Base-by-base conservation (phyloP, 64 coral and sea anemone genomes). In the Porites australiensis region DNA sequence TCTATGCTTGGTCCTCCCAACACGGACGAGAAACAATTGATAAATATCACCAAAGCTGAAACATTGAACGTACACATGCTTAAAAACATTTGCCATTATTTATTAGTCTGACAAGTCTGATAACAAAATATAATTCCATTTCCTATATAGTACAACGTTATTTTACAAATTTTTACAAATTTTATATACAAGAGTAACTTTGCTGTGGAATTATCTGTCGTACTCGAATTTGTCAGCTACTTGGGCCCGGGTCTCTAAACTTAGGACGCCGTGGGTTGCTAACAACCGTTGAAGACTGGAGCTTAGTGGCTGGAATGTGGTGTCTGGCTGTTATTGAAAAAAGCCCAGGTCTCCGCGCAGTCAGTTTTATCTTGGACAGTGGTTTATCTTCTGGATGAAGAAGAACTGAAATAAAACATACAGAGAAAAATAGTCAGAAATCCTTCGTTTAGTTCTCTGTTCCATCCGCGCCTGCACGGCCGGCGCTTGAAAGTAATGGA, bases 351-450 rank as follows among this genome's bases (percentile, higher is more conserved):
- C 91, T 83, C 60, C 92, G 57, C 68, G 82, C 13, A 50, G 21
- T 82, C 19, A 93, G 68, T 63, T 91, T 89, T 8, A 93, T 91
- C 45, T 70, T 67, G 13, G 95, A 37, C 7, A 87, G 46, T 2
- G 92, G 88, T 43, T 94, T 98, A 49, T 98, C 95, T 50, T 98
- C 95, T 13, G 95, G 95, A 82, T 98, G 92, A 67, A 98, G 92
- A 0, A 98, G 63, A 50, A 98, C 95, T 98, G 77, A 45, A 58
- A 85, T 14, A 89, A 70, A 88, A 54, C 2, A 16, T 7, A 13
- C 50, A 52, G 60, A 22, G 16, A 9, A 73, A 72, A 45, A 20
- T 23, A 13, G 15, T 9, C 5, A 72, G 44, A 23, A 72, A 70
- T 5, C 2, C 18, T 37, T 37, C 27, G 27, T 37, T 37, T 37